These are phyloP conservation scores for Rhyacichthys aspro DNA, from an alignment of 2,797 vertebrate species.

Conservation along the genomic window DNA sequence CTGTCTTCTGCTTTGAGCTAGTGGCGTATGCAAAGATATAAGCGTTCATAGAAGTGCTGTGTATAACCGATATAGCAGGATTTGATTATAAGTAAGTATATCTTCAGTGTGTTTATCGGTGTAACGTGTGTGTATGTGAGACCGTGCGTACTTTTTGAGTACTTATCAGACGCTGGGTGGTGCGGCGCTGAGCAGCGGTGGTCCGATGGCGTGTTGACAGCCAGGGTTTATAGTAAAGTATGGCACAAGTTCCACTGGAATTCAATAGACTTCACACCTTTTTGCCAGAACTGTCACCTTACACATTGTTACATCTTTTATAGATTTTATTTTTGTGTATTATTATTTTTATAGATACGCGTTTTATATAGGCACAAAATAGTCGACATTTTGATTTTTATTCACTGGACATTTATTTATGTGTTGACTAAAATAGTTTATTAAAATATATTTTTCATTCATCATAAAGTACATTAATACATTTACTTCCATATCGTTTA, in stretches of 20 bases:
- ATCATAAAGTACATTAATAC: no score
- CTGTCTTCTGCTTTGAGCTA: neutral
- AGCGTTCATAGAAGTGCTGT: neutral
- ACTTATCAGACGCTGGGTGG: slow-evolving; percentile 46
- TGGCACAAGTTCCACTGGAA: neutral
- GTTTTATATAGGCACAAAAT: no score
- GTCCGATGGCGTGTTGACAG: slow-evolving; percentile 72
- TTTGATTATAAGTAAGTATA: slow-evolving; percentile 31
- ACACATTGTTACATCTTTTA: no score
- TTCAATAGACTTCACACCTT: neutral
- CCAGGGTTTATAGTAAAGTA: slow-evolving; percentile 11
- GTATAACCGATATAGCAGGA: neutral
- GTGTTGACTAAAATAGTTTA: no score
- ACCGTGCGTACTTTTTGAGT: slow-evolving; percentile 29
- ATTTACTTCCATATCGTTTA: no score
- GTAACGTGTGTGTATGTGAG: neutral
- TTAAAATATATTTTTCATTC: no score
- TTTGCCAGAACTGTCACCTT: no score
- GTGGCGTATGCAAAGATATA: neutral
- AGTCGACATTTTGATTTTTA: no score
- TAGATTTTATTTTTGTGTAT: no score
- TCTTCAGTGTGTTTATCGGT: neutral
- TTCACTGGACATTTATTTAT: no score
- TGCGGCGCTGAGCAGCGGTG: slow-evolving; percentile 44
- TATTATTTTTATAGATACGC: no score